phyloP scores from a whole-genome alignment of 1,140 invertebrate genomes.

The Ceratoteleas bidentatus region DNA sequence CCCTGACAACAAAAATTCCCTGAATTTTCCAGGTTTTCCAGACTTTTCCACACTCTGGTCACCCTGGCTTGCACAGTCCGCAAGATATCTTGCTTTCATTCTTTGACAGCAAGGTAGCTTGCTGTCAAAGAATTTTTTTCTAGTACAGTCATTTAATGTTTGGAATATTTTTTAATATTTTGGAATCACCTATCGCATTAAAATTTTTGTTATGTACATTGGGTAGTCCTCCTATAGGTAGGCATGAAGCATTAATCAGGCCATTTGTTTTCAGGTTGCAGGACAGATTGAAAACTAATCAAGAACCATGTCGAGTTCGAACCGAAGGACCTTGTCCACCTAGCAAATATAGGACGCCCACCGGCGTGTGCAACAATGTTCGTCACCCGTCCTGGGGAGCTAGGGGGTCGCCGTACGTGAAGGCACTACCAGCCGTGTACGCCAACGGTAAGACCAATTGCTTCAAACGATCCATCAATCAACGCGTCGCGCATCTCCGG shows the following conservation, averaged over 20 bases:
- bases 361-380: slow-evolving; percentile 97
- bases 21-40: too few relatives aligned
- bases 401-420: slow-evolving; percentile 90
- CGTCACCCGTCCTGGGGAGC: slow-evolving; percentile 93
- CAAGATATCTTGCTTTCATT: too few relatives aligned
- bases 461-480: slow-evolving; percentile 26
- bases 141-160: too few relatives aligned
- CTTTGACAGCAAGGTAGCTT: too few relatives aligned
- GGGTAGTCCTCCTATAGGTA: too few relatives aligned
- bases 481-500: not conserved
- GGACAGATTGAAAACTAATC: slow-evolving; percentile 56
- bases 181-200: too few relatives aligned
- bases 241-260: not conserved
- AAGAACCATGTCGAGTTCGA: slow-evolving; percentile 69
- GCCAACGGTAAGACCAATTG: slow-evolving; percentile 87
- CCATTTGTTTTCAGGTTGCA: slow-evolving; percentile 64
- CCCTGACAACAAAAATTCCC: too few relatives aligned
- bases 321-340: slow-evolving; percentile 84
- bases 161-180: too few relatives aligned
- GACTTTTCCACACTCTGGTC: too few relatives aligned
- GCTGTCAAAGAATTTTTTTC: too few relatives aligned
- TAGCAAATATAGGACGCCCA: slow-evolving; percentile 90
- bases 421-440: slow-evolving; percentile 90
- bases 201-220: too few relatives aligned
- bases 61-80: too few relatives aligned